Evolutionary conservation across 1,140 invertebrate species (phyloP).

Genomic region (Polyergus mexicanus): DNA sequence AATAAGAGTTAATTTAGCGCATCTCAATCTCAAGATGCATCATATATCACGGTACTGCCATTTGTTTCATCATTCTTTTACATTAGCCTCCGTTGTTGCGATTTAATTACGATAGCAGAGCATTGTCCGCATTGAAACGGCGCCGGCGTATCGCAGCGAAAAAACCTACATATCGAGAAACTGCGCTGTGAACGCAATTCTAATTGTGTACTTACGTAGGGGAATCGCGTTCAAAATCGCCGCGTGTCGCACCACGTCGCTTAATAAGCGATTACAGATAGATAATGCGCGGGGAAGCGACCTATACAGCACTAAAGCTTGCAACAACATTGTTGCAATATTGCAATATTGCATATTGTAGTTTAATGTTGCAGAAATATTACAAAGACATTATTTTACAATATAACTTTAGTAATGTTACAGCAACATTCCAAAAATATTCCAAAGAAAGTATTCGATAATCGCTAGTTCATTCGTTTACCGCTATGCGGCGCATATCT

Average conservation of each 20-base stretch:
- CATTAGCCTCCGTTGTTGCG: background rate
- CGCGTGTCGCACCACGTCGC: conserved; percentile 39
- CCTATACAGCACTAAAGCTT: too few species aligned
- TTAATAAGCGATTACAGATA: conserved; percentile 71
- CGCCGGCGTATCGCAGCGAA: background rate
- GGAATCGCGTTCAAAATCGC: conserved; percentile 48
- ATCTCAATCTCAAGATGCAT: too few species aligned
- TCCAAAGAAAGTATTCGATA: too few species aligned
- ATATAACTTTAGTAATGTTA: too few species aligned
- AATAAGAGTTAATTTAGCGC: conserved; percentile 18
- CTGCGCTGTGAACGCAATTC: conserved; percentile 29
- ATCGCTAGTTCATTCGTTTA: too few species aligned
- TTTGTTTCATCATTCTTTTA: background rate
- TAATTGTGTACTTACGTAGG: conserved; percentile 47
- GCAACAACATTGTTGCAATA: too few species aligned
- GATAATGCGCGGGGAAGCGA: conserved; percentile 8
- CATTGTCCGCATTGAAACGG: conserved; percentile 10
- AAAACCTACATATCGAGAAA: conserved; percentile 48
- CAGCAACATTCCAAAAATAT: too few species aligned
- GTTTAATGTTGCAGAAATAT: too few species aligned
- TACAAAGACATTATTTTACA: too few species aligned
- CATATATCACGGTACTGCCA: too few species aligned
- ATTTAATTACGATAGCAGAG: conserved; percentile 38
- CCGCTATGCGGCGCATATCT: too few species aligned
- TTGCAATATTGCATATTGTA: too few species aligned